Conservation (phyloP, 1,140 invertebrate species). For the Aphelenchoides besseyi region DNA sequence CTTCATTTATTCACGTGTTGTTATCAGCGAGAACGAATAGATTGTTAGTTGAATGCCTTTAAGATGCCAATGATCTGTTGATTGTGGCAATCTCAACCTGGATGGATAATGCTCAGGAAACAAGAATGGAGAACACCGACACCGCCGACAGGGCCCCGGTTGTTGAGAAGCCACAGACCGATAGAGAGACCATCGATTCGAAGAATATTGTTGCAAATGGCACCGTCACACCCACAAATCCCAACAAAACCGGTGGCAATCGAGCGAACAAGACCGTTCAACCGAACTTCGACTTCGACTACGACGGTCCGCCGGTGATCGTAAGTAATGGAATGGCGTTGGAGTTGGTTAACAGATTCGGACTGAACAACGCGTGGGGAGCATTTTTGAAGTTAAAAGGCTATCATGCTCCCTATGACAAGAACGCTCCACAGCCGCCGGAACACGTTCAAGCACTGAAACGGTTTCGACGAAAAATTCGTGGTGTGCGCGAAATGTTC, state of each 20-base stretch:
- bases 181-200: not conserved
- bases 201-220: not conserved
- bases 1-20: not conserved
- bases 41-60: too few relatives aligned
- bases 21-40: too few relatives aligned
- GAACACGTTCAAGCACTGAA: constrained; percentile 18
- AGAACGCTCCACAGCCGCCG: constrained; percentile 14
- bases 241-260: not conserved
- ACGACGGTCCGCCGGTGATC: constrained; percentile 14
- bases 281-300: constrained; percentile 21
- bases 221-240: not conserved
- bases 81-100: not conserved
- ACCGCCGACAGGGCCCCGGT: not conserved
- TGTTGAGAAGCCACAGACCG: not conserved
- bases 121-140: not conserved
- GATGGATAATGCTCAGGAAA: not conserved
- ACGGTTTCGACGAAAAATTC: constrained; percentile 15
- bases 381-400: constrained; percentile 16
- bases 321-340: constrained; percentile 20
- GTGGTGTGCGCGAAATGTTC: constrained; percentile 14
- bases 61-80: not conserved
- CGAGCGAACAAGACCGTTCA: constrained; percentile 9
- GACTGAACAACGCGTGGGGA: constrained; percentile 23
- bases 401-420: constrained; percentile 18
- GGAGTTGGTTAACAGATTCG: constrained; percentile 22